Percentiles rank a stretch among this genome's conserved stretches.
These are phyloP conservation scores for Pelmatolapia mariae DNA, from an alignment of 2,113 vertebrate genomes.

Conservation along the genomic window DNA sequence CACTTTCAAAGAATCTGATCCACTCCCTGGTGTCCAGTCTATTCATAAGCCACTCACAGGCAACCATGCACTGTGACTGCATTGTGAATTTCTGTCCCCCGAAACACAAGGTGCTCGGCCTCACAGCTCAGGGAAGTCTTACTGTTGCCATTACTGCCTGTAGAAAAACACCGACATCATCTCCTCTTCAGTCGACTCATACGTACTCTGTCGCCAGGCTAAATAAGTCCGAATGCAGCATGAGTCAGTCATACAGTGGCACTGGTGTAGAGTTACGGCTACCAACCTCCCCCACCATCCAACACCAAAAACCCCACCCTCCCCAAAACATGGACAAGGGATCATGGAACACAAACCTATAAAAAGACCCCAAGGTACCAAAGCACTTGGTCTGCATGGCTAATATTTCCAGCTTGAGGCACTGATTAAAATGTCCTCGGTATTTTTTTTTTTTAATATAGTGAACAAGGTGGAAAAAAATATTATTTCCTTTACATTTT, in stretches of 20 bases:
- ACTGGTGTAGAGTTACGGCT: slow-evolving; percentile 51
- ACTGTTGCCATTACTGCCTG: background rate
- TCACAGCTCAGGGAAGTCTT: background rate
- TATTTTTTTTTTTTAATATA: background rate
- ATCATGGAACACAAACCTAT: slow-evolving; percentile 50
- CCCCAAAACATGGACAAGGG: slow-evolving; percentile 31
- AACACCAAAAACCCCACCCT: background rate
- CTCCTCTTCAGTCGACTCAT: background rate
- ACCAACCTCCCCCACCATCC: background rate
- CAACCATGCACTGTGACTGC: background rate
- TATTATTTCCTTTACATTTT: background rate
- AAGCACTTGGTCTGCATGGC: background rate
- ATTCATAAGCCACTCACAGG: background rate
- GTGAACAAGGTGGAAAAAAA: background rate
- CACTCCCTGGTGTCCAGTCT: background rate
- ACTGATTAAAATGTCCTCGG: background rate
- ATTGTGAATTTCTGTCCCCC: background rate
- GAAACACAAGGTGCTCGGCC: background rate
- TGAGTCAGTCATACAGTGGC: slow-evolving; percentile 20
- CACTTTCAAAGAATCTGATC: background rate
- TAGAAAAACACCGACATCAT: background rate
- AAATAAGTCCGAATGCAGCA: slow-evolving; percentile 34
- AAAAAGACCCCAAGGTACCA: slow-evolving; percentile 52
- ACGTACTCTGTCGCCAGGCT: background rate
- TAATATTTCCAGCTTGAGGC: slow-evolving; percentile 10